A percentile compares a stretch with the other conserved stretches of the same genome.
Evolutionary conservation across 1,140 invertebrate genomes (phyloP).

Genomic region (Drosophila takahashii): DNA sequence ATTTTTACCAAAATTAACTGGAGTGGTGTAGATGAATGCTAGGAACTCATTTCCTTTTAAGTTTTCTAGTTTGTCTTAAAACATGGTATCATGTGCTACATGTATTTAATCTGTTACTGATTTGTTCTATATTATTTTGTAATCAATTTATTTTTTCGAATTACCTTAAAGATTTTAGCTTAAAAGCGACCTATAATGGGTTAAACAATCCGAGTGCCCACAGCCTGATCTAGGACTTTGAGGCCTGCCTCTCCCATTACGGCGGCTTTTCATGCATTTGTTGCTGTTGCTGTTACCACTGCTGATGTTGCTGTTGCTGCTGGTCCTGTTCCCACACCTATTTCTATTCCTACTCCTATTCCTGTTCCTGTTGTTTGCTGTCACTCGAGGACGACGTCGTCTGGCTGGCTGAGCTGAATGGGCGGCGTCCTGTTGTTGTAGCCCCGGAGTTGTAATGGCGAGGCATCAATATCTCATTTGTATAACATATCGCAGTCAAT

Average conservation of each 20-base stretch:
- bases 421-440: constrained; percentile 17
- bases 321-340: not conserved
- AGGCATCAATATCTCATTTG: constrained; percentile 81
- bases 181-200: not conserved
- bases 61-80: too few relatives aligned
- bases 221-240: constrained; percentile 29
- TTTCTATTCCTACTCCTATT: not conserved
- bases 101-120: too few relatives aligned
- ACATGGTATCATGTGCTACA: too few relatives aligned
- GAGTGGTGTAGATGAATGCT: too few relatives aligned
- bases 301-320: constrained; percentile 8
- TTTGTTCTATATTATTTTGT: too few relatives aligned
- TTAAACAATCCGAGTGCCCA: constrained; percentile 31
- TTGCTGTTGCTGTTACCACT: constrained; percentile 17
- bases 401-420: constrained; percentile 22
- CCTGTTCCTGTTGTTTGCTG: constrained; percentile 37
- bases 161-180: too few relatives aligned
- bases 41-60: too few relatives aligned
- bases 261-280: constrained; percentile 11
- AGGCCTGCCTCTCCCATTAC: constrained; percentile 12
- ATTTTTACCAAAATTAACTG: too few relatives aligned
- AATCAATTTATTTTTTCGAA: too few relatives aligned
- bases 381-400: constrained; percentile 26
- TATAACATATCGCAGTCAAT: constrained; percentile 80
- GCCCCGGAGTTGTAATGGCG: constrained; percentile 34